Conservation (phyloP, 2,113 vertebrate species). For the Campylorhamphus procurvoides region DNA sequence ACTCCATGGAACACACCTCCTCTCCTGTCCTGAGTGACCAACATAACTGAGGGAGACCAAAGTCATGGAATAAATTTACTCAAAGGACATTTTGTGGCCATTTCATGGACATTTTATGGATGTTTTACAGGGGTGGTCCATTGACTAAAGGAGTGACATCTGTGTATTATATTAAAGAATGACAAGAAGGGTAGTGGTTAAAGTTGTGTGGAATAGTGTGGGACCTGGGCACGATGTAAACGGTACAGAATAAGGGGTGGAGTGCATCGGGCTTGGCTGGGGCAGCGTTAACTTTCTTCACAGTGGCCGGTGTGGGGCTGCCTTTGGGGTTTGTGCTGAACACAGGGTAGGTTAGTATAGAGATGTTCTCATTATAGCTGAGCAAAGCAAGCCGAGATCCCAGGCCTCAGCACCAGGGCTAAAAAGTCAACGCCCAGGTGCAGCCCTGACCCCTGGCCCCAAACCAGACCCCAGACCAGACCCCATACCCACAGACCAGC, state of each 20-base stretch:
- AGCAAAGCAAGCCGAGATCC: background rate
- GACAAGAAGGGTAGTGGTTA: background rate
- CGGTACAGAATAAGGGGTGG: background rate
- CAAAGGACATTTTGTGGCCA: background rate
- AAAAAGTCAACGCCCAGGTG: background rate
- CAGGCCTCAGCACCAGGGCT: too few species aligned
- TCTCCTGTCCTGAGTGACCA: background rate
- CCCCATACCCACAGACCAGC: too few species aligned
- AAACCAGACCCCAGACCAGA: background rate
- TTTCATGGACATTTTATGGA: background rate
- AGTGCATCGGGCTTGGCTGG: background rate
- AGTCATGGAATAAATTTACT: background rate
- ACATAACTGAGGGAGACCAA: background rate
- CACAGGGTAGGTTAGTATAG: too few species aligned
- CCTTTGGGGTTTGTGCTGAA: background rate
- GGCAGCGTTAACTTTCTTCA: background rate
- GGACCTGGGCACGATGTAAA: background rate
- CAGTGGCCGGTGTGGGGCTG: background rate
- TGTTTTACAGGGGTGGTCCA: background rate
- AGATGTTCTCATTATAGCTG: background rate
- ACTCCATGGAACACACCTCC: background rate
- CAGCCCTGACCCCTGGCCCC: fast-evolving
- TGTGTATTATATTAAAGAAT: background rate
- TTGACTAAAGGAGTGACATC: fast-evolving
- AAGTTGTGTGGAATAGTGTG: background rate